phyloP scores from a whole-genome alignment of 2,888 invertebrate genomes.

The Aethes cnicana region DNA sequence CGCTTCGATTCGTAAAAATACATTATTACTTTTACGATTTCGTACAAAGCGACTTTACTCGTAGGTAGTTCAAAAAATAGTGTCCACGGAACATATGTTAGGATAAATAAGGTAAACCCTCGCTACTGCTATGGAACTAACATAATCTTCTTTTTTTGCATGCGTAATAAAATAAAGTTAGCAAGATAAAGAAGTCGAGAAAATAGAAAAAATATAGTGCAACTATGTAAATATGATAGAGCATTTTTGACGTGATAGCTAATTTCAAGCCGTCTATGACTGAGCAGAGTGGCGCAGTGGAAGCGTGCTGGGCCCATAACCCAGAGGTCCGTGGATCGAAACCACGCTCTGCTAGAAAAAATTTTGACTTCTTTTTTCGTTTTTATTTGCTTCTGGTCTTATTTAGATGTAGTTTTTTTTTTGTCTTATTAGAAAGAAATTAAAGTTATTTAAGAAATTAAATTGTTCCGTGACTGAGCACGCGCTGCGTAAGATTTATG shows the following conservation, averaged over 20 bases:
- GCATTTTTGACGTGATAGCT: not conserved
- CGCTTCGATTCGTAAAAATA: conserved; percentile 18
- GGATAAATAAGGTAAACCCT: too few relatives aligned
- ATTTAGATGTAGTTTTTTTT: conserved; percentile 14
- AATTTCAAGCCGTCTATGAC: not conserved
- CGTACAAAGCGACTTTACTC: too few relatives aligned
- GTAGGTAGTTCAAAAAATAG: too few relatives aligned
- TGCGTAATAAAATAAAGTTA: not conserved
- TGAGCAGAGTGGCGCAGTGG: conserved; percentile 88
- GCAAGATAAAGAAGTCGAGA: too few relatives aligned
- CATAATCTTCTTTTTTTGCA: too few relatives aligned
- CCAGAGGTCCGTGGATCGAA: conserved; percentile 96
- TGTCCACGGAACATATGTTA: too few relatives aligned
- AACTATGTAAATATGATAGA: too few relatives aligned
- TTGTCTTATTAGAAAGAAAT: too few relatives aligned
- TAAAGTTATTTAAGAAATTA: conserved; percentile 11
- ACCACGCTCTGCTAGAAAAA: conserved; percentile 88
- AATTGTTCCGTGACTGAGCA: conserved; percentile 29
- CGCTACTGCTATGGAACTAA: too few relatives aligned
- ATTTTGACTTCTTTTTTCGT: not conserved
- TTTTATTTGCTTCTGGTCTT: conserved; percentile 16
- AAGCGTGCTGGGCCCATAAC: conserved; percentile 91
- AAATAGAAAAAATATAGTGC: too few relatives aligned
- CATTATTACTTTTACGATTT: too few relatives aligned
- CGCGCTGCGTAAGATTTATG: conserved; percentile 45